Evolutionary conservation across 2,113 vertebrate species (phyloP).

Genomic region (Hydrochoerus hydrochaeris): DNA sequence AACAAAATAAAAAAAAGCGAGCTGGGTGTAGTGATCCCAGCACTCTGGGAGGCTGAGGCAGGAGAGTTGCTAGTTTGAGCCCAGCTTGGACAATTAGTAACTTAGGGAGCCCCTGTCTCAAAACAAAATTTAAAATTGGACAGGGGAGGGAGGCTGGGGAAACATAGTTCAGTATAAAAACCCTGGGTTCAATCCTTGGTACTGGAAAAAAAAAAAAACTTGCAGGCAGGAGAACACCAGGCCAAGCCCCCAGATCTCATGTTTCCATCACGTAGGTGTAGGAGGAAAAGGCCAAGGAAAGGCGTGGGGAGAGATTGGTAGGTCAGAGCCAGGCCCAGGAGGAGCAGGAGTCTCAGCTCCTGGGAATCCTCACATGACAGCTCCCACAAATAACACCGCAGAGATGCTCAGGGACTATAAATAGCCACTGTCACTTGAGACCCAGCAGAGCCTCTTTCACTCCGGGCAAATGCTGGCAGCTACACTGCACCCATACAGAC

Average conservation of each 20-base stretch:
- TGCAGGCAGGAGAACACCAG: too few species aligned
- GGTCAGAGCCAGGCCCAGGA: not conserved
- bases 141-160: too few species aligned
- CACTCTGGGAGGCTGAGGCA: not conserved
- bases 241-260: not conserved
- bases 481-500: too few species aligned
- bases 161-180: not conserved
- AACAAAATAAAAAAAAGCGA: not conserved
- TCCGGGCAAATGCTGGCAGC: not conserved
- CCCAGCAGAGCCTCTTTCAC: not conserved
- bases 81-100: not conserved
- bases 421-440: slow-evolving; percentile 50
- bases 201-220: not conserved
- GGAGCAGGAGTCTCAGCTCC: not conserved
- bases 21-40: not conserved
- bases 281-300: too few species aligned
- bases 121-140: not conserved
- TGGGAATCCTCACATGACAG: not conserved
- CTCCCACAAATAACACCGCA: not conserved
- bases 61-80: not conserved
- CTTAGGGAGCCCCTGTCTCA: not conserved
- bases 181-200: not conserved
- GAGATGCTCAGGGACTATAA: not conserved
- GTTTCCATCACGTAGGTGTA: not conserved
- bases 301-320: not conserved